Evolutionary conservation across 2,888 invertebrate species (phyloP).

Genomic region (Archaeoteleia sp.): DNA sequence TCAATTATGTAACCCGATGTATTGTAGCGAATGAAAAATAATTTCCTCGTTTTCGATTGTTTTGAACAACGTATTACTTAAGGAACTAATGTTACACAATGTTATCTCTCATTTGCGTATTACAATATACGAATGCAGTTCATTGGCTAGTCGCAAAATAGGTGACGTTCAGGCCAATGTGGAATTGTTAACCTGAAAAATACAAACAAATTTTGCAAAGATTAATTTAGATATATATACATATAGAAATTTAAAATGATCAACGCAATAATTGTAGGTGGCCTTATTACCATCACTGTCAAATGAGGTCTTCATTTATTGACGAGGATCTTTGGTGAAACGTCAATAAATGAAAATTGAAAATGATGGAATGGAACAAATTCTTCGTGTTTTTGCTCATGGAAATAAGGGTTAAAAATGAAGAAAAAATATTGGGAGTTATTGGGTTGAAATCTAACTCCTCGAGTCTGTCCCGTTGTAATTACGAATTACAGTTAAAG

Average conservation of each 20-base stretch:
- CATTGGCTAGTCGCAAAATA: conserved; percentile 10
- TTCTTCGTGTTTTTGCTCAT: too few relatives aligned
- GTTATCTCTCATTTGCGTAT: conserved; percentile 18
- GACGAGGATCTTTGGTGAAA: too few relatives aligned
- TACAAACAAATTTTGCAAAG: not conserved
- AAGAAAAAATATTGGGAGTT: too few relatives aligned
- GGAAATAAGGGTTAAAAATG: too few relatives aligned
- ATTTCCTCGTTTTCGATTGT: conserved; percentile 19
- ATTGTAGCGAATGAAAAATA: conserved; percentile 33
- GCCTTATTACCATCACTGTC: too few relatives aligned
- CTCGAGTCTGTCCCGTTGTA: conserved; percentile 3
- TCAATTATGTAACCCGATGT: conserved; percentile 22
- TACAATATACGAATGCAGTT: conserved; percentile 18
- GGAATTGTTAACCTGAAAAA: conserved; percentile 34
- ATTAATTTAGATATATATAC: not conserved
- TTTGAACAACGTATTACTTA: conserved; percentile 17
- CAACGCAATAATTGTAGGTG: too few relatives aligned
- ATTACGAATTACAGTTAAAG: conserved; percentile 29
- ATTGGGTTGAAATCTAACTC: too few relatives aligned
- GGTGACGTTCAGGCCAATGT: conserved; percentile 27
- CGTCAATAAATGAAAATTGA: too few relatives aligned
- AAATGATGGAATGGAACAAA: too few relatives aligned
- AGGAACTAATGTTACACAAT: conserved; percentile 26
- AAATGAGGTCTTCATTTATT: too few relatives aligned
- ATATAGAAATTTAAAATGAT: too few relatives aligned